Evolutionary conservation across 2,113 vertebrate species (phyloP), one percentile per base, ranked within the genome.

Genomic region (Hymenochirus boettgeri): DNA sequence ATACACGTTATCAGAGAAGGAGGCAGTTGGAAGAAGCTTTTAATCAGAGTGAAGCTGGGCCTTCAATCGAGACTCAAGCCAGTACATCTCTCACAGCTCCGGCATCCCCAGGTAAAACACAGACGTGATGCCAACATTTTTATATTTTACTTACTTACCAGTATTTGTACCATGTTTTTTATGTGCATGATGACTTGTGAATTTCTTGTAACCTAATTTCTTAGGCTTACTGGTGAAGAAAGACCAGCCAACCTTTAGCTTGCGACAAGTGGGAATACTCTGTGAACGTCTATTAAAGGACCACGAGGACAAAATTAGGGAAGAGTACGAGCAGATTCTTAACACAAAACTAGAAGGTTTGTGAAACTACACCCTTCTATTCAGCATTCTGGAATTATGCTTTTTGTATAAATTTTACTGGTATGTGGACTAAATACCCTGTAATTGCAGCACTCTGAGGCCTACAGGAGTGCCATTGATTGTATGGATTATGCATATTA

Each of bases 271-370:
- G 77, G 89, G 92, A 81, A 90, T 89, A 82, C 86, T 95, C 77
- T 94, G 92, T 35, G 92, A 95, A 78, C 87, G 91, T 52, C 85
- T 94, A 64, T 85, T 95, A 64, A 93, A 91, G 88, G 92, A 93
- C 80, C 92, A 93, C 17, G 92, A 95, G 84, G 92, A 92, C 75
- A 93, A 91, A 82, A 91, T 95, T 75, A 86, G 91, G 57, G 91
- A 94, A 84, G 91, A 95, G 71, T 95, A 95, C 25, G 92, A 95
- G 84, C 91, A 93, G 75, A 93, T 93, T 77, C 88, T 95, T 65
- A 93, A 91, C 79, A 91, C 89, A 82, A 95, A 94, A 82, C 86
- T 95, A 61, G 90, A 90, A 90, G 92, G 92, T 94, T 83, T 33
- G 71, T 53, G 4, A 33, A 10, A n/a, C n/a, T n/a, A n/a, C n/a